A percentile compares a stretch with the other conserved stretches of the same genome.
Evolutionary conservation across 1,140 invertebrate genomes (phyloP).

Genomic region (Panonychus citri): DNA sequence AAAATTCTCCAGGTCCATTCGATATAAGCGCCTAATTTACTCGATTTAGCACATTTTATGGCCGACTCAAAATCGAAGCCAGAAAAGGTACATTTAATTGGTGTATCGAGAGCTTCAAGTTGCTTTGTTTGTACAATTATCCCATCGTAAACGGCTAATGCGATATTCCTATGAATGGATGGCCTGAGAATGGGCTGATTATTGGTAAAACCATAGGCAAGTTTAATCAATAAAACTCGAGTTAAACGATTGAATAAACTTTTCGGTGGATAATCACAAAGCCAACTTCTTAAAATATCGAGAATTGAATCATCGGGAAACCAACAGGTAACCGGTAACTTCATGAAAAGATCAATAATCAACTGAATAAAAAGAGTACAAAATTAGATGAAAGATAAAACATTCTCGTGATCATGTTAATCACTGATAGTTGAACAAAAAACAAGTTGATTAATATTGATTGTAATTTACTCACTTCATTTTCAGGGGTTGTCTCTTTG

Average conservation of each 20-base stretch:
- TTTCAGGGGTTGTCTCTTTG: not conserved
- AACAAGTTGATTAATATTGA: not conserved
- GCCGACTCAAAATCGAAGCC: not conserved
- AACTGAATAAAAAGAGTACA: not conserved
- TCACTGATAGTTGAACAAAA: not conserved
- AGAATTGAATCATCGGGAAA: constrained; percentile 4
- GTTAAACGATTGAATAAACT: constrained; percentile 6
- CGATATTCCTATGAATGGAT: not conserved
- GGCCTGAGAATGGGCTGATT: not conserved
- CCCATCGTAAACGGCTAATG: constrained; percentile 3
- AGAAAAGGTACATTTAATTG: not conserved
- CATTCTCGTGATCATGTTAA: too few relatives aligned
- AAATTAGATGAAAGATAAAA: not conserved
- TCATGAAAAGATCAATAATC: constrained; percentile 6
- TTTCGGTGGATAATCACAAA: not conserved
- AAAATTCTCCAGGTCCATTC: constrained; percentile 9
- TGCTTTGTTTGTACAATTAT: not conserved
- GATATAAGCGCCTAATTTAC: not conserved
- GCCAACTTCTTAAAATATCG: constrained; percentile 4
- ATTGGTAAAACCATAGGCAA: constrained; percentile 1
- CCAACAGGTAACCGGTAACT: constrained; percentile 1
- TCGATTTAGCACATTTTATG: constrained; percentile 2
- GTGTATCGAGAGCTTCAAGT: not conserved
- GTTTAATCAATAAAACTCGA: constrained; percentile 6
- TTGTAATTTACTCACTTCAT: not conserved